phyloP scores from a whole-genome alignment of 2,113 vertebrate species.

The Puntigrus tetrazona region DNA sequence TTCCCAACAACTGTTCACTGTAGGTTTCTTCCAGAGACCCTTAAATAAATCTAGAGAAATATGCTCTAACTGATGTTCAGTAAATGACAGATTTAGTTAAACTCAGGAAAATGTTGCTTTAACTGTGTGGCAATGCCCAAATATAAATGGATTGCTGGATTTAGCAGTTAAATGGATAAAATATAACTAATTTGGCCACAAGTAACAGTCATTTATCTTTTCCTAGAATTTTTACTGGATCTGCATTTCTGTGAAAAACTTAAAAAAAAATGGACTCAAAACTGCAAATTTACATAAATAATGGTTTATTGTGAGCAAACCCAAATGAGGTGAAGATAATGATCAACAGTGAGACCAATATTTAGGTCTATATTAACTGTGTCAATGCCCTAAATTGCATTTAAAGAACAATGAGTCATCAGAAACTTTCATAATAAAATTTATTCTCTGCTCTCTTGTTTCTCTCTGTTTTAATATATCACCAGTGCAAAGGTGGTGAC shows the following conservation, averaged over 20 bases:
- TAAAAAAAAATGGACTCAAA: too few relatives aligned
- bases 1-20: neutral
- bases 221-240: neutral
- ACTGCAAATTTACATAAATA: neutral
- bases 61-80: neutral
- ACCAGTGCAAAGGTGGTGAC: neutral
- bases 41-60: neutral
- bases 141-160: neutral
- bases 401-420: neutral
- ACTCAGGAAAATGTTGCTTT: neutral
- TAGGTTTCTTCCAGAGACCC: constrained; percentile 2
- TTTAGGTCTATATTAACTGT: neutral
- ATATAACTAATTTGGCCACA: neutral
- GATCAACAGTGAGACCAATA: neutral
- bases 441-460: neutral
- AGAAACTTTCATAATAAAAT: neutral
- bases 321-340: neutral
- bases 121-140: neutral
- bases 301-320: neutral
- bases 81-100: neutral
- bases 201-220: neutral
- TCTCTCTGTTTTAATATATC: neutral
- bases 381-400: neutral
- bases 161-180: neutral
- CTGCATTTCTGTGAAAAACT: neutral